Conservation (phyloP, 2,888 invertebrate genomes). For the Mythimna lalbum region DNA sequence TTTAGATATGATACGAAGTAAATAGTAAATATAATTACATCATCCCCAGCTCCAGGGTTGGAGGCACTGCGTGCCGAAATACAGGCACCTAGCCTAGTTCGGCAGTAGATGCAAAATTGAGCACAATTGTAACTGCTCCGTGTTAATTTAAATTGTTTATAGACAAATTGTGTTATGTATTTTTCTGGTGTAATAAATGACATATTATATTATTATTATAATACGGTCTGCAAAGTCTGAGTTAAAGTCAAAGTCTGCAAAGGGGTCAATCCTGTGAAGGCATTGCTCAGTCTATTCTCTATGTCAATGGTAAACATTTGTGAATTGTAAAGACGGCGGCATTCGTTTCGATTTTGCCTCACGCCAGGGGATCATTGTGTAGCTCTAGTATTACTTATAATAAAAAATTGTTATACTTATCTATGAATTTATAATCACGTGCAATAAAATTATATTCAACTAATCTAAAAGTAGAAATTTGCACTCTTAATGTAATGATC, state of each 20-base stretch:
- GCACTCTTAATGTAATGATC: constrained; percentile 66
- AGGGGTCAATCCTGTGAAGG: background rate
- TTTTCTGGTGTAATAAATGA: too few species aligned
- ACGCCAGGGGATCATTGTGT: background rate
- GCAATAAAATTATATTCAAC: constrained; percentile 64
- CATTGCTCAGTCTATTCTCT: background rate
- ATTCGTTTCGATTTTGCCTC: background rate
- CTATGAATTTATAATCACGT: constrained; percentile 59
- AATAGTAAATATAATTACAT: too few species aligned
- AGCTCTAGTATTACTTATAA: constrained; percentile 38
- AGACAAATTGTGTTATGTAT: too few species aligned
- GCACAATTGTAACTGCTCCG: too few species aligned
- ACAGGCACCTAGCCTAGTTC: too few species aligned
- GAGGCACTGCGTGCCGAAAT: too few species aligned
- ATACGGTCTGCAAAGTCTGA: too few species aligned
- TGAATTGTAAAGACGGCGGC: background rate
- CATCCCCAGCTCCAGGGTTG: too few species aligned
- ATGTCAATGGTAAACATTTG: background rate
- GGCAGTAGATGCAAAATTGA: too few species aligned
- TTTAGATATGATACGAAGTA: background rate
- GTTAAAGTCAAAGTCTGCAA: background rate
- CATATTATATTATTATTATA: too few species aligned
- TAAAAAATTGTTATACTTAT: constrained; percentile 27
- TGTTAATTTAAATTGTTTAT: too few species aligned
- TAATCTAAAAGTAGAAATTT: constrained; percentile 56